Evolutionary conservation across 2,888 invertebrate species (phyloP).

Genomic region (Neelides folsomi): DNA sequence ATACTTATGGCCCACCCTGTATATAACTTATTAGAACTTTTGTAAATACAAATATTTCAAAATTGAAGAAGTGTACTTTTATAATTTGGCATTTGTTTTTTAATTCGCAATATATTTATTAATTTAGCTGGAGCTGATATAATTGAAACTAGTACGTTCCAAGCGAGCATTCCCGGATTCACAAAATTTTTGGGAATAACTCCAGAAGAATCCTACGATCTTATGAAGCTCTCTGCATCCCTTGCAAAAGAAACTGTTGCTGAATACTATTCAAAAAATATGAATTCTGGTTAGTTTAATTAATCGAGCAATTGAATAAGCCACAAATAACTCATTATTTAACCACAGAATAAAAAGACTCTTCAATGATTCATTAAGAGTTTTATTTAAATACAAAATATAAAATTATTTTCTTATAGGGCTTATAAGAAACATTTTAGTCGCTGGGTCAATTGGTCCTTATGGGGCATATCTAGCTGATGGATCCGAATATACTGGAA

Average conservation of each 20-base stretch:
- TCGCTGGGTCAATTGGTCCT: constrained; percentile 83
- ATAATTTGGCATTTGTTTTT: background rate
- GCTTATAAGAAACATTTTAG: constrained; percentile 41
- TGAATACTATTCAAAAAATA: constrained; percentile 13
- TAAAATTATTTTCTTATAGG: background rate
- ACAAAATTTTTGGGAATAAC: constrained; percentile 56
- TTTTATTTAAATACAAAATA: background rate
- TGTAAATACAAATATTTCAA: background rate
- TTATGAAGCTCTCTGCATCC: constrained; percentile 60
- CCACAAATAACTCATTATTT: background rate
- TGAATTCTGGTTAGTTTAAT: background rate
- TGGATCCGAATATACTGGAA: constrained; percentile 85
- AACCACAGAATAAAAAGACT: background rate
- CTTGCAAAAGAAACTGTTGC: constrained; percentile 59
- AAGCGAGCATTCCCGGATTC: constrained; percentile 67
- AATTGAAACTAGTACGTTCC: constrained; percentile 79
- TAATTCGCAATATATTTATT: constrained; percentile 33
- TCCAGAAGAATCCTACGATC: constrained; percentile 51
- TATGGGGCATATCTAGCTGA: constrained; percentile 82
- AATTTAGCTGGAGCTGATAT: constrained; percentile 69
- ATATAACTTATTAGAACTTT: background rate
- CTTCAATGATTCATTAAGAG: background rate
- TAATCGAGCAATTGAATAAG: background rate
- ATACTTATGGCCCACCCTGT: too few species aligned
- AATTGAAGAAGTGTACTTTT: background rate